Base-by-base conservation (phyloP, 2,797 vertebrate genomes). In the Dipus sagitta region DNA sequence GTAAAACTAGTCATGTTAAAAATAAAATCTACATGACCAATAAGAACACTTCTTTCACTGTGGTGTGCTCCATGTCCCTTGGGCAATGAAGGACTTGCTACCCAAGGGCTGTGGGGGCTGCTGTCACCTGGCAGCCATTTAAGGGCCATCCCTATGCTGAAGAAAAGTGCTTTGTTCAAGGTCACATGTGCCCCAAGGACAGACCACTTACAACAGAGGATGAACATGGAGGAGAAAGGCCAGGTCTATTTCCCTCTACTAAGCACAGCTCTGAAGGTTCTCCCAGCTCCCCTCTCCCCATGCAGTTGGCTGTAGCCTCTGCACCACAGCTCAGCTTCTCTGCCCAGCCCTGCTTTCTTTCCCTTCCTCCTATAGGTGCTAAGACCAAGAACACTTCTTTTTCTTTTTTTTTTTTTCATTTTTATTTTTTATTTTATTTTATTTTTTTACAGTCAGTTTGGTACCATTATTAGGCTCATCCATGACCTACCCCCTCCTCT, bases 101-200 rank as follows among this genome's bases (percentile, higher is more conserved):
- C 28, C 24, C 12, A 38, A 32, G 42, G 28, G 32, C 34, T 3
- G 28, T 9, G 1, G 42, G 62, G 58, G 42, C 78, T 79, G 28
- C 71, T 21, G 24, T 70, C 15, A 52, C 62, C 12, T 34, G 54
- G 62, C n/a, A 58, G 76, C 30, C 32, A 14, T 47, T 62, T 28
- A 32, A 28, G 32, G 92, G 68, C 17, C 17, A 71, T 30, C 80
- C 20, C 68, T 18, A 34, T 30, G 34, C 12, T 64, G 67, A 79
- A 80, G 92, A 58, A 47, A 81, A 76, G 34, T 58, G 47, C 75
- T 92, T 82, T 88, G 76, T 15, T 64, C 32, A 68, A 67, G n/a
- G n/a, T 72, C 54, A 74, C 34, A 28, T 26, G 28, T 86, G 28
- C 86, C 18, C 21, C 26, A 23, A 24, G 68, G 68, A n/a, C 23